Conservation (phyloP, 2,797 vertebrate species). For the Gallinago solitaria region DNA sequence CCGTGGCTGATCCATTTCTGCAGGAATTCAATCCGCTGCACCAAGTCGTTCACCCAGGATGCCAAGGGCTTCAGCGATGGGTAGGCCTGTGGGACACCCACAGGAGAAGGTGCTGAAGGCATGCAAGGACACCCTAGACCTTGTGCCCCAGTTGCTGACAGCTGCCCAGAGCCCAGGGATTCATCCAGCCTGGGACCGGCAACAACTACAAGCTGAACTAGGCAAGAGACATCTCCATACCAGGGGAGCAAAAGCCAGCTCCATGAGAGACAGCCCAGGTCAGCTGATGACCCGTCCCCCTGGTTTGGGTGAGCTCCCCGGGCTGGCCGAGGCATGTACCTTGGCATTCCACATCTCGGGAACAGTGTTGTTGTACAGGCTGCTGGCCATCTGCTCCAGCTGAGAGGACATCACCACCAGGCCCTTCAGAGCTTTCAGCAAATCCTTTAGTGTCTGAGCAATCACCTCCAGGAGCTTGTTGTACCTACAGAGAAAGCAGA, state of each 20-base stretch:
- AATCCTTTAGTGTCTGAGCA: constrained; percentile 81
- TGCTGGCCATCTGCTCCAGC: constrained; percentile 89
- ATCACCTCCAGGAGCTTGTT: constrained; percentile 85
- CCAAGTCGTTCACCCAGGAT: constrained; percentile 89
- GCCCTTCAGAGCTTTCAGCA: constrained; percentile 90
- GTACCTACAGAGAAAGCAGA: constrained; percentile 78
- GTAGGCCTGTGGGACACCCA: constrained; percentile 79
- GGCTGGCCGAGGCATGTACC: constrained; percentile 28
- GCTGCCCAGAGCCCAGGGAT: background rate
- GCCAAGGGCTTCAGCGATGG: constrained; percentile 90
- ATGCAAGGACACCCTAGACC: background rate
- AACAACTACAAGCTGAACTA: background rate
- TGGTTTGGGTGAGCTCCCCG: background rate
- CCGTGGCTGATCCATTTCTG: constrained; percentile 83
- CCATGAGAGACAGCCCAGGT: background rate
- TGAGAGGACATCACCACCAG: constrained; percentile 92
- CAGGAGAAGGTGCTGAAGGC: background rate
- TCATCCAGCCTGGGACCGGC: background rate
- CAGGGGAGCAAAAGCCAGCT: background rate
- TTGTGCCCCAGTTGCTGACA: background rate
- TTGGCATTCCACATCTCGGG: constrained; percentile 89
- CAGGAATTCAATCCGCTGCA: constrained; percentile 85
- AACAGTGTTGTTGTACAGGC: constrained; percentile 88
- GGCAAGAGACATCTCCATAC: background rate
- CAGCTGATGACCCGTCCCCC: background rate